These are phyloP conservation scores for Trichonephila clavata DNA, from an alignment of 1,140 invertebrate genomes.

Conservation along the genomic window DNA sequence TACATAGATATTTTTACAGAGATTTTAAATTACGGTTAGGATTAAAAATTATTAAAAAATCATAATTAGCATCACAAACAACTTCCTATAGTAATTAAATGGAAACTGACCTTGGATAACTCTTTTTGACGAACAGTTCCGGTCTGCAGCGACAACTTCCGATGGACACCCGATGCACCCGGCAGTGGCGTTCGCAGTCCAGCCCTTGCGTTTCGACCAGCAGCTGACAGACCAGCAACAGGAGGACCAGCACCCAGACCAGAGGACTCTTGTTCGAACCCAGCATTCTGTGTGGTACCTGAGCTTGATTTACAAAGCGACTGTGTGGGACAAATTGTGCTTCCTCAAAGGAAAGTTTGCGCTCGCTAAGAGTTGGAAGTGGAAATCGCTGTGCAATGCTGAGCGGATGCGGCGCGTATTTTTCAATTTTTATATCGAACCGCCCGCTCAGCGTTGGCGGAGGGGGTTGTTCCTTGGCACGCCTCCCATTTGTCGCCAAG, in stretches of 20 bases:
- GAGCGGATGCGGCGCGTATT: not conserved
- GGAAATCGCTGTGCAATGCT: not conserved
- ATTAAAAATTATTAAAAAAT: too few relatives aligned
- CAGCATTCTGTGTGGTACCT: not conserved
- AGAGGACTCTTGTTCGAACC: not conserved
- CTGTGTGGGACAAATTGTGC: not conserved
- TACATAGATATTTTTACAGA: too few relatives aligned
- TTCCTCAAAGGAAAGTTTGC: not conserved
- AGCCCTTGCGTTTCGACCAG: constrained; percentile 1
- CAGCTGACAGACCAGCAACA: not conserved
- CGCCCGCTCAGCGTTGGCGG: constrained; percentile 31
- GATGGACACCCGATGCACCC: constrained; percentile 37
- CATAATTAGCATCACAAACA: too few relatives aligned
- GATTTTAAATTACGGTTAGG: too few relatives aligned
- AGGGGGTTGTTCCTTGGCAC: not conserved
- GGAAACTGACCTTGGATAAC: constrained; percentile 12
- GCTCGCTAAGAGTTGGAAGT: not conserved
- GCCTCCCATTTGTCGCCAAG: not conserved
- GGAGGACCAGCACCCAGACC: not conserved
- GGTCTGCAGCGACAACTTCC: constrained; percentile 43
- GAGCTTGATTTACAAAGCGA: not conserved
- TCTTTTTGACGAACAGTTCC: constrained; percentile 60
- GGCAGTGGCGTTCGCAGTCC: constrained; percentile 49
- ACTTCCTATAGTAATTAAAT: too few relatives aligned
- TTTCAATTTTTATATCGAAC: constrained; percentile 51